phyloP scores from a whole-genome alignment of 2,888 invertebrate genomes.

The Stenichneumon culpator region DNA sequence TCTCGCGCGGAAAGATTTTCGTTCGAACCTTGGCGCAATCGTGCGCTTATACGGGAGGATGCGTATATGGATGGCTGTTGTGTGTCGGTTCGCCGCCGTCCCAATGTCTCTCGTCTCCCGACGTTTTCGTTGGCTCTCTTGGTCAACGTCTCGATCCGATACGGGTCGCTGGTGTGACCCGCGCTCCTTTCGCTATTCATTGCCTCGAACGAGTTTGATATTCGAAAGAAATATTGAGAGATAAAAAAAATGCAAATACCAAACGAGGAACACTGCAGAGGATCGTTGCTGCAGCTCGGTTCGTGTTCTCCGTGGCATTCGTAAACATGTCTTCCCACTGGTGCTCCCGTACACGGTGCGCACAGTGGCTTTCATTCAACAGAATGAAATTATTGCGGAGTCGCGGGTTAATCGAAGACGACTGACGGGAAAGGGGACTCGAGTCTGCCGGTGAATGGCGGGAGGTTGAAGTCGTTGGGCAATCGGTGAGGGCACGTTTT shows the following conservation, averaged over 20 bases:
- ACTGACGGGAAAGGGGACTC: neutral
- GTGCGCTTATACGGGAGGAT: constrained; percentile 35
- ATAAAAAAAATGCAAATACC: constrained; percentile 1
- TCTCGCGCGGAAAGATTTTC: constrained; percentile 32
- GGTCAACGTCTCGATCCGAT: constrained; percentile 22
- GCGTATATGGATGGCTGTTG: constrained; percentile 16
- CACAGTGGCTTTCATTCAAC: constrained; percentile 35
- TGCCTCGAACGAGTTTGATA: neutral
- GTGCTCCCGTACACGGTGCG: neutral
- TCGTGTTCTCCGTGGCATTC: constrained; percentile 17
- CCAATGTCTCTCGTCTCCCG: constrained; percentile 31
- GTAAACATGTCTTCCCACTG: constrained; percentile 20
- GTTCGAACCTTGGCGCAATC: constrained; percentile 34
- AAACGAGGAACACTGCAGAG: neutral
- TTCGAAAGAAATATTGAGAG: neutral
- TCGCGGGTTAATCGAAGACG: constrained; percentile 22
- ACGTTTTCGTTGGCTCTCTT: constrained; percentile 22
- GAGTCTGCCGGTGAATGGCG: neutral
- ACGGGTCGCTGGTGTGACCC: neutral
- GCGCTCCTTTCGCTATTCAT: constrained; percentile 1
- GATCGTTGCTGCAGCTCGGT: constrained; percentile 4
- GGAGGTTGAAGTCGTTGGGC: constrained; percentile 20
- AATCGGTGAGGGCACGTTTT: constrained; percentile 22
- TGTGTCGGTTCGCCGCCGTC: constrained; percentile 20
- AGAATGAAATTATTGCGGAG: constrained; percentile 20